These are phyloP conservation scores for Habropoda laboriosa DNA, from an alignment of 1,140 invertebrate species.

Conservation along the genomic window DNA sequence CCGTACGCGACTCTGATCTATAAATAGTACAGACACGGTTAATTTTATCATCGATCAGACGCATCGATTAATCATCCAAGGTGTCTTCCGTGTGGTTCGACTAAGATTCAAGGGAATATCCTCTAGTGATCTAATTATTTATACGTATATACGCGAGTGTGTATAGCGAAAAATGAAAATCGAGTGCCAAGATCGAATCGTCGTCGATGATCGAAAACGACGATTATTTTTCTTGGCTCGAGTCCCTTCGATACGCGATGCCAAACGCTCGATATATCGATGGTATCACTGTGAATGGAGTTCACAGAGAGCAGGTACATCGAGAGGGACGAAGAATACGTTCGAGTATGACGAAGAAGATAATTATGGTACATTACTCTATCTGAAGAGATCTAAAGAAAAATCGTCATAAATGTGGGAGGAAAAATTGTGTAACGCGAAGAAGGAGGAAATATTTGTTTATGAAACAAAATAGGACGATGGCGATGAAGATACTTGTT, in stretches of 20 bases:
- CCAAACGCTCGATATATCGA: neutral
- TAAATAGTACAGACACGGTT: slow-evolving; percentile 47
- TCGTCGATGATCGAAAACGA: neutral
- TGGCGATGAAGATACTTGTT: no score
- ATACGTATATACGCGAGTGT: slow-evolving; percentile 5
- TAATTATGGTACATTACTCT: no score
- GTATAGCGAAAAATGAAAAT: neutral
- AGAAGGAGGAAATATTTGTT: no score
- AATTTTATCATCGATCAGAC: slow-evolving; percentile 44
- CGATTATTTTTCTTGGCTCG: slow-evolving; percentile 6
- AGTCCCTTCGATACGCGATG: neutral
- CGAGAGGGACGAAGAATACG: neutral
- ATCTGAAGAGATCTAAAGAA: neutral
- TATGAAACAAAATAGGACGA: no score
- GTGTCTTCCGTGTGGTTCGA: slow-evolving; percentile 16
- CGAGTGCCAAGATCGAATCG: neutral
- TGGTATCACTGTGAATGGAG: slow-evolving; percentile 1
- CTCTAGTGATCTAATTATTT: slow-evolving; percentile 26
- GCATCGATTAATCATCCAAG: slow-evolving; percentile 30
- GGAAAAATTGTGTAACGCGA: no score
- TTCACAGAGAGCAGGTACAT: neutral
- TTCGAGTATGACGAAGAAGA: no score
- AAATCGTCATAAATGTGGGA: neutral
- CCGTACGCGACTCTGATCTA: slow-evolving; percentile 17
- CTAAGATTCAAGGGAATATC: slow-evolving; percentile 28